Conservation (phyloP, 2,113 vertebrate species). For the Gallinago media region DNA sequence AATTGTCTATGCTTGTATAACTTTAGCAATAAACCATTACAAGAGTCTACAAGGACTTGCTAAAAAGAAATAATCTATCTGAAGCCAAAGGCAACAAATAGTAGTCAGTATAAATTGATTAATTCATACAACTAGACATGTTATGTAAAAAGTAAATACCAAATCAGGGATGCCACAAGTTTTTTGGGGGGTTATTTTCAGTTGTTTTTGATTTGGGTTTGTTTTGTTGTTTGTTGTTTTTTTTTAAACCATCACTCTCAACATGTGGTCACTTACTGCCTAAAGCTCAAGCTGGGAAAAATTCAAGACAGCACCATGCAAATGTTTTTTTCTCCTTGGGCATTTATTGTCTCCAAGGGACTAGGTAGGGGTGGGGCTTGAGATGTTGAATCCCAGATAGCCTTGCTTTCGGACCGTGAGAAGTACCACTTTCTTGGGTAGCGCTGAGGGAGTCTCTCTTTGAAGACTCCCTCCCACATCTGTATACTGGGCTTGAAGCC, state of each 20-base stretch:
- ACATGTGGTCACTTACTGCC: fast-evolving
- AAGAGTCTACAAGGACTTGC: not conserved
- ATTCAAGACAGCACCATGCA: not conserved
- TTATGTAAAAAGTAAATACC: not conserved
- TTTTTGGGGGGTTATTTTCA: not conserved
- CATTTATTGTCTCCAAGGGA: not conserved
- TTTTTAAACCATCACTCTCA: not conserved
- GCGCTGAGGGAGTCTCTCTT: not conserved
- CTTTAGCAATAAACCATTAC: not conserved
- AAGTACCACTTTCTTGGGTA: not conserved
- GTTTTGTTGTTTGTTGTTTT: not conserved
- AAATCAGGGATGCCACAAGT: not conserved
- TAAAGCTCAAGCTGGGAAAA: not conserved
- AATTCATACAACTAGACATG: not conserved
- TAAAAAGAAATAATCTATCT: not conserved
- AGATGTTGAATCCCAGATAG: not conserved
- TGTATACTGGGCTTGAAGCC: slow-evolving; percentile 13
- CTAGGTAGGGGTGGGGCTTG: not conserved
- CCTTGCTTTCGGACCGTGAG: not conserved
- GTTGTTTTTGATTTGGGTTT: not conserved
- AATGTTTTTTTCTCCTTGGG: not conserved
- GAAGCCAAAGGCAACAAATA: not conserved
- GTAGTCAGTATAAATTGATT: not conserved
- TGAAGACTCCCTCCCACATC: slow-evolving; percentile 12
- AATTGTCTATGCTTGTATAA: not conserved